Evolutionary conservation across 2,888 invertebrate species (phyloP), one percentile per base, ranked within the genome.

Genomic region (Eristalis tenax): DNA sequence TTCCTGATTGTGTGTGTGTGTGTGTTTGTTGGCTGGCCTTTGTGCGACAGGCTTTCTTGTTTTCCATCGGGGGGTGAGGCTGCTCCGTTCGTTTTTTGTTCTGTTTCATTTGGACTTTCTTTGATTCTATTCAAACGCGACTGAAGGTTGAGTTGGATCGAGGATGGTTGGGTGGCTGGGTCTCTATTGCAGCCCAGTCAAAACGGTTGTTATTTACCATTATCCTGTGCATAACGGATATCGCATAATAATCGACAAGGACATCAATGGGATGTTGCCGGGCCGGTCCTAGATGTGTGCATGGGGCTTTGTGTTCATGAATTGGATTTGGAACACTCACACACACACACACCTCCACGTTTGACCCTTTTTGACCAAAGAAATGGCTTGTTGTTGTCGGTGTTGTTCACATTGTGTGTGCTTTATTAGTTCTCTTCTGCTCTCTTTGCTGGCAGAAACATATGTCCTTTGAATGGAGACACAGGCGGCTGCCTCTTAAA

Each of bases 281-380:
- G 26, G 3, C 26, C 26, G 26, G n/a, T 18, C 10, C 0, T 13
- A 13, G 10, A 38, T 38, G 38, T 10, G 8, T 32, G 32, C 32
- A 6, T 1, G 4, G 28, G 2, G 28, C 32, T 43, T 43, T n/a
- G 50, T 50, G 18, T 18, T n/a, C 6, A 8, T 50, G 50, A 8
- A 18, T 50, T 18, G n/a, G 50, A 50, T 50, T 50, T 50, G 50
- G 18, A 50, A 50, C 50, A 50, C 15, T 32, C 32, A 1, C 4
- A 4, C 32, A 4, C 5, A 4, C 4, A 32, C 8, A 4, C 10
- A 6, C 6, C 74, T 35, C 43, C 43, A 50, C 65, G 40, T 66
- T 43, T 68, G 43, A 83, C 83, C 86, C 86, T 83, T 75, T 83
- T 87, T 75, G 86, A 83, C 79, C 78, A 73, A 32, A 43, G 61